Evolutionary conservation across 2,113 vertebrate species (phyloP).

Genomic region (Cinclus cinclus): DNA sequence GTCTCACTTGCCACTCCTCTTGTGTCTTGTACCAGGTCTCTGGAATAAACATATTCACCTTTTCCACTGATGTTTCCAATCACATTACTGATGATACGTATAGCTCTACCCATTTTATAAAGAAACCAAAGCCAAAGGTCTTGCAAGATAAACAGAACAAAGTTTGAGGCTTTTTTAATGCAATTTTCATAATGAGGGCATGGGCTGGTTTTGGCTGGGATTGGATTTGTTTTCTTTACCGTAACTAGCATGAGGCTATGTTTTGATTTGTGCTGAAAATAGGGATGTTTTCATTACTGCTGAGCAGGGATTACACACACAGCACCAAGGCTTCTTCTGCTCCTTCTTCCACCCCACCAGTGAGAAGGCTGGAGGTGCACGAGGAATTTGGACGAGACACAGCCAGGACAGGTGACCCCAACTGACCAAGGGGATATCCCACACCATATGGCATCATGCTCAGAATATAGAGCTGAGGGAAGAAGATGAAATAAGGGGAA

Average conservation of each 20-base stretch:
- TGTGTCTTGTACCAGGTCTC: neutral
- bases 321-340: neutral
- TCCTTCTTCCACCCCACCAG: neutral
- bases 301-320: neutral
- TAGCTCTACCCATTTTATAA: neutral
- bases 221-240: neutral
- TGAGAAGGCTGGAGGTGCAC: neutral
- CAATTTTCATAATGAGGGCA: neutral
- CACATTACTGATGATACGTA: rapidly evolving
- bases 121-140: neutral
- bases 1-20: neutral
- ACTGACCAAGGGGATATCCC: neutral
- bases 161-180: neutral
- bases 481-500: neutral
- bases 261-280: neutral
- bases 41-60: neutral
- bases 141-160: neutral
- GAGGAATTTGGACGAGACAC: neutral
- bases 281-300: neutral
- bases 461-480: neutral
- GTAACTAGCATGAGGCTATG: neutral
- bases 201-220: neutral
- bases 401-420: neutral
- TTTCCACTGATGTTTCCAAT: neutral
- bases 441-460: neutral